Base-by-base conservation (phyloP, 2,888 invertebrate species). In the Eilema depressum region DNA sequence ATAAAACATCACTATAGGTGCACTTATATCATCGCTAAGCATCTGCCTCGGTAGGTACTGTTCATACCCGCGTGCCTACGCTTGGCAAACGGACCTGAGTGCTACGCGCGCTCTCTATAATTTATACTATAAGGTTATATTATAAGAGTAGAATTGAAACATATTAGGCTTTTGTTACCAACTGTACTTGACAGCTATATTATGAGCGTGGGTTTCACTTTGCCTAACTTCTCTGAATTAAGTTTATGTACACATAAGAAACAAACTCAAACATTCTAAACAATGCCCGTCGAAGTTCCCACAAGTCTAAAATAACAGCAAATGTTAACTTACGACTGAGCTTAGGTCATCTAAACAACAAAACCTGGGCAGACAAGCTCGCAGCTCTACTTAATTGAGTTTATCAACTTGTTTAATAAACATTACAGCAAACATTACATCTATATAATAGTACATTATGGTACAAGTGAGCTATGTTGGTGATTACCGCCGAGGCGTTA, bases 271-370 rank as follows among this genome's bases (percentile, higher is more conserved):
- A 53, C 53, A 53, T 1, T 8, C 53, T 8, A 10, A 53, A 53
- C 53, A 53, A 53, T 25, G 4, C 28, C 17, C 26, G 28, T 25
- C 26, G 17, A 59, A 26, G 20, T 59, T 26, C 59, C 25, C 59
- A 59, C 26, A 8, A 14, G 17, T 53, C 53, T 53, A 10, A 53
- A 53, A 53, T 53, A 53, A 10, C 20, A 53, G 20, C 53, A 8
- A 53, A 53, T 53, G 53, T 53, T 53, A 47, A 53, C 53, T n/a
- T 53, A 28, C 26, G 26, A 28, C 17, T 59, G 59, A 28, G 59
- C 59, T 59, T 59, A 59, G 25, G 25, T 59, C 26, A 59, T 59
- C 59, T 28, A 59, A 26, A 59, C 59, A 53, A 17, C 59, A 59
- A 59, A 59, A 17, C 26, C 14, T 25, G 25, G 59, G 26, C 59